Percentiles rank a stretch among this genome's conserved stretches.
Evolutionary conservation across 2,797 vertebrate genomes (phyloP).

Genomic region (Cyprinella venusta): DNA sequence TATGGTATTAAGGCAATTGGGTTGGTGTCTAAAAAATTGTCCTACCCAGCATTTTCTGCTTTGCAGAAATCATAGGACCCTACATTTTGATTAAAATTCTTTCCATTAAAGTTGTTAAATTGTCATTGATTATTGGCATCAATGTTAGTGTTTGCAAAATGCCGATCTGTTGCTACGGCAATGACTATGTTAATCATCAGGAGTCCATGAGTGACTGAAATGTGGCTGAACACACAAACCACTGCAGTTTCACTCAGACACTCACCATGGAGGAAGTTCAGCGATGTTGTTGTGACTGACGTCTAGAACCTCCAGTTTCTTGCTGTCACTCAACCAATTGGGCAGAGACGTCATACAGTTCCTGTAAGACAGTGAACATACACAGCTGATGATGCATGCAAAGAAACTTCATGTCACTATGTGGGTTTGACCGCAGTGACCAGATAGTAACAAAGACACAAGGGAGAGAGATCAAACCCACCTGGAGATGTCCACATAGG

Average conservation of each 20-base stretch:
- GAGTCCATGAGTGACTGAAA: background rate
- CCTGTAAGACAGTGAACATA: constrained; percentile 67
- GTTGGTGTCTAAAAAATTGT: too few species aligned
- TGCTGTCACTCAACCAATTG: constrained; percentile 92
- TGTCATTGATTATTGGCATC: background rate
- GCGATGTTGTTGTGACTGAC: constrained; percentile 90
- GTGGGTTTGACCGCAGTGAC: constrained; percentile 1
- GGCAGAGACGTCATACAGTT: constrained; percentile 90
- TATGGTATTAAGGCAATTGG: too few species aligned
- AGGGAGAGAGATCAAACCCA: constrained; percentile 70
- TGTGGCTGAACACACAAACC: background rate
- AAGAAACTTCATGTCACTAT: background rate
- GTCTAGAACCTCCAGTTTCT: constrained; percentile 94
- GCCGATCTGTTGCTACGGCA: background rate
- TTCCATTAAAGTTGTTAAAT: background rate
- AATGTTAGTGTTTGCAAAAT: background rate
- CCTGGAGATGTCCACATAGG: constrained; percentile 95
- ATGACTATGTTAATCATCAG: background rate
- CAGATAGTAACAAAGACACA: background rate
- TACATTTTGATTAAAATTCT: background rate
- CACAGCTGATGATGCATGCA: background rate
- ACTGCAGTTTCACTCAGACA: background rate
- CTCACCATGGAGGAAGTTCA: constrained; percentile 92
- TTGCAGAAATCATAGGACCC: background rate
- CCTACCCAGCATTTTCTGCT: background rate